phyloP scores from a whole-genome alignment of 2,797 vertebrate species.

The Emydoidea blandingii region DNA sequence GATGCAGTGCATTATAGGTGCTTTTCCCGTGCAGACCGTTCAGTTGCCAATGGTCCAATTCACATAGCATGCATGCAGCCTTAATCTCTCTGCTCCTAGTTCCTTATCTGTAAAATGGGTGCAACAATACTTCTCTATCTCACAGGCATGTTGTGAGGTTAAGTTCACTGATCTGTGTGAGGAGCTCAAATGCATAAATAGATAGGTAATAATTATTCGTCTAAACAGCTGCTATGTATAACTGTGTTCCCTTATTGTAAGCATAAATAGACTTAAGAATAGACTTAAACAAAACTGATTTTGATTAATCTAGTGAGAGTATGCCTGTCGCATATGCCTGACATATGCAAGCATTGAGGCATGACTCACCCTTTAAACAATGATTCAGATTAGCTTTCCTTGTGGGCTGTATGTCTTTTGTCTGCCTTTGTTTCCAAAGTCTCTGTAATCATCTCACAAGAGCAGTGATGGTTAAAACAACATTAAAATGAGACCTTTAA shows the following conservation, averaged over 20 bases:
- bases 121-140: not conserved
- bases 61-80: not conserved
- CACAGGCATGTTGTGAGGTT: not conserved
- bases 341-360: conserved; percentile 33
- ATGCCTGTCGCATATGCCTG: conserved; percentile 3
- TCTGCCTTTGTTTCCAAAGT: conserved; percentile 43
- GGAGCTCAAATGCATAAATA: not conserved
- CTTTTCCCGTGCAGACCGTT: accelerated
- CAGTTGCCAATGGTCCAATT: not conserved
- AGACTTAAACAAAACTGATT: conserved; percentile 53
- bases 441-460: conserved; percentile 35
- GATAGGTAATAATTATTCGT: not conserved
- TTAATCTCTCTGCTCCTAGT: not conserved
- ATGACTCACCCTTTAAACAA: conserved; percentile 36
- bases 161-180: not conserved
- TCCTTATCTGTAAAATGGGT: not conserved
- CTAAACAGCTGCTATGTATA: not conserved
- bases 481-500: conserved; percentile 34
- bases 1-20: accelerated
- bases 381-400: conserved; percentile 66
- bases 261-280: conserved; percentile 7
- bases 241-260: conserved; percentile 53
- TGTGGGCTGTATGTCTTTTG: conserved; percentile 54
- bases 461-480: conserved; percentile 26
- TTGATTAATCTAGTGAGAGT: conserved; percentile 53